A percentile compares a stretch with the other conserved stretches of the same genome.
Conservation (phyloP, 2,888 invertebrate species). For the Biston betularia region DNA sequence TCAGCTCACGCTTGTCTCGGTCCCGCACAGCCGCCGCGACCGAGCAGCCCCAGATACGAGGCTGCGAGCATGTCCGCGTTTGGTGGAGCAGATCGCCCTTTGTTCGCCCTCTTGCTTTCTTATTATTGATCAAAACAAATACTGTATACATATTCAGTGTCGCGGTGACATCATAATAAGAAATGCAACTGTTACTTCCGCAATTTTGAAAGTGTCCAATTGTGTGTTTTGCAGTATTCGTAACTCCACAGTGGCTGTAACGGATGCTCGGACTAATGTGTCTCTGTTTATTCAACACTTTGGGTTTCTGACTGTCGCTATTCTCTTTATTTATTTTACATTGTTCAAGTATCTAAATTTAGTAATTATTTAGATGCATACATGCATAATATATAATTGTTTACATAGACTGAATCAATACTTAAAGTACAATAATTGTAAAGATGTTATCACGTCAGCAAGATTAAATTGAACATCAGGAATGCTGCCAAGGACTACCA, state of each 20-base stretch:
- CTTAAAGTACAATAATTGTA: no score
- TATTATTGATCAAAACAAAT: conserved; percentile 71
- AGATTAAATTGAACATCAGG: background rate
- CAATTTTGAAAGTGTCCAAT: conserved; percentile 72
- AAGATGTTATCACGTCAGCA: background rate
- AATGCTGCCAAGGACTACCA: background rate
- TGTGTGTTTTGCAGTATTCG: conserved; percentile 83
- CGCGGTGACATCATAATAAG: conserved; percentile 75
- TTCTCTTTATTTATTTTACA: background rate
- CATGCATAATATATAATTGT: background rate
- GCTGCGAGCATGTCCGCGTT: conserved; percentile 85
- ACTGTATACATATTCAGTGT: conserved; percentile 43
- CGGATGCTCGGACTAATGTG: conserved; percentile 61
- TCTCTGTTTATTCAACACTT: conserved; percentile 46
- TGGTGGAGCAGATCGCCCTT: conserved; percentile 75
- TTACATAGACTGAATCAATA: no score
- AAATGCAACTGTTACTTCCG: conserved; percentile 70
- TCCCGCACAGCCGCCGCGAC: conserved; percentile 74
- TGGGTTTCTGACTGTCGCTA: background rate
- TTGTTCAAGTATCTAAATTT: background rate
- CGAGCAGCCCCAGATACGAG: conserved; percentile 85
- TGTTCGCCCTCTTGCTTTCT: conserved; percentile 83
- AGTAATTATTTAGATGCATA: background rate
- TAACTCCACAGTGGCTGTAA: conserved; percentile 80
- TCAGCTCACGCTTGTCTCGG: conserved; percentile 83